Evolutionary conservation across 2,113 vertebrate species (phyloP).

Genomic region (Percopsis transmontana): DNA sequence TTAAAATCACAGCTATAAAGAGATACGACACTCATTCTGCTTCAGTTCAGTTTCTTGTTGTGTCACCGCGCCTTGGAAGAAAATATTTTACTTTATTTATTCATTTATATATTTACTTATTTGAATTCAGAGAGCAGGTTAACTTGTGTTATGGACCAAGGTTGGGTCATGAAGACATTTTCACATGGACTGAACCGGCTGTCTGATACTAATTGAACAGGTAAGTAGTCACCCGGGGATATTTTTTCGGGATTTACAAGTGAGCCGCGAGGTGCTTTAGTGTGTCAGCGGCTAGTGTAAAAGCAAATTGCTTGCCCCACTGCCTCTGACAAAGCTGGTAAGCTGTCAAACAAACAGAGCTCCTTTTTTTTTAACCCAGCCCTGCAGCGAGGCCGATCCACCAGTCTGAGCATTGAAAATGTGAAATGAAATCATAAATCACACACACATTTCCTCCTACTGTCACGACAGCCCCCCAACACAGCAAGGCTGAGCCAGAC

Average conservation of each 20-base stretch:
- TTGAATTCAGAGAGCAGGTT: no score
- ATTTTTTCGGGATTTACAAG: no score
- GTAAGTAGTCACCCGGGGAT: no score
- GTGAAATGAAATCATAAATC: slow-evolving; percentile 41
- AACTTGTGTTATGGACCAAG: no score
- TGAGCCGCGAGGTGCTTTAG: no score
- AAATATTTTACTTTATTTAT: background rate
- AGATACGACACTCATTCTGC: background rate
- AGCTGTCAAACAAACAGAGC: slow-evolving; percentile 17
- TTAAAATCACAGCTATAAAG: slow-evolving; percentile 22
- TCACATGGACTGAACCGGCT: no score
- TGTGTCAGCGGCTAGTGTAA: no score
- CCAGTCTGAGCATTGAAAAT: slow-evolving; percentile 12
- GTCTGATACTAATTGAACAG: no score
- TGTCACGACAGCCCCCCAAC: background rate
- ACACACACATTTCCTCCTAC: slow-evolving; percentile 5
- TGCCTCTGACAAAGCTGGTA: slow-evolving; percentile 43
- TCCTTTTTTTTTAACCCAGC: slow-evolving; percentile 1
- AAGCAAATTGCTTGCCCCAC: background rate
- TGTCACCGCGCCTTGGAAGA: no score
- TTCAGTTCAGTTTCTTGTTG: slow-evolving; percentile 12
- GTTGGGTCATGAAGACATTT: no score
- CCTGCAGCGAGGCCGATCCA: slow-evolving; percentile 41
- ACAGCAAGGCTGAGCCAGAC: slow-evolving; percentile 27
- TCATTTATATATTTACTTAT: background rate